phyloP scores from a whole-genome alignment of 2,888 invertebrate species.

The Xylota segnis region DNA sequence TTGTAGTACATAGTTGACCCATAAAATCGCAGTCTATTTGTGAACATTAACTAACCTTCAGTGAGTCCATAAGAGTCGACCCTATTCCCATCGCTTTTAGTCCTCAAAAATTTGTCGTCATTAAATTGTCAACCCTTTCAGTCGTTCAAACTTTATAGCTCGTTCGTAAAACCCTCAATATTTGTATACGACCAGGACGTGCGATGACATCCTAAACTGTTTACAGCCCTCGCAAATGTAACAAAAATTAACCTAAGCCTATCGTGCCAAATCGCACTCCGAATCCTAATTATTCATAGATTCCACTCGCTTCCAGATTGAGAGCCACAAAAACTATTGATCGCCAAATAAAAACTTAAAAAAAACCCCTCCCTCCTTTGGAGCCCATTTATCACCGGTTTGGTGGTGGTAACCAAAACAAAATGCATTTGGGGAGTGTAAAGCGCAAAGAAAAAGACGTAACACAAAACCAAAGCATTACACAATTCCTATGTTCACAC shows the following conservation, averaged over 20 bases:
- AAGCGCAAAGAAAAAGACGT: not conserved
- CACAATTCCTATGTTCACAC: slow-evolving; percentile 39
- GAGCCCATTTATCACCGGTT: slow-evolving; percentile 47
- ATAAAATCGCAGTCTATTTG: too few species aligned
- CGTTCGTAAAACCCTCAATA: slow-evolving; percentile 11
- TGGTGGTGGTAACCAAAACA: slow-evolving; percentile 12
- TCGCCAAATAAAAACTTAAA: slow-evolving; percentile 1
- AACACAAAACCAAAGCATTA: slow-evolving; percentile 11
- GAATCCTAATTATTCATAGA: slow-evolving; percentile 28
- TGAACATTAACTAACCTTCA: too few species aligned
- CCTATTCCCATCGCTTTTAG: not conserved
- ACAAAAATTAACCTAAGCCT: slow-evolving; percentile 1
- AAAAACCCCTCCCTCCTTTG: slow-evolving; percentile 16
- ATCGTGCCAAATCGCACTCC: slow-evolving; percentile 17
- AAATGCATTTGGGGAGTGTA: not conserved
- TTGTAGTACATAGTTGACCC: too few species aligned
- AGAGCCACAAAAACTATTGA: slow-evolving; percentile 39
- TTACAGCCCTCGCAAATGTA: slow-evolving; percentile 1
- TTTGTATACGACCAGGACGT: not conserved
- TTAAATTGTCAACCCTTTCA: not conserved
- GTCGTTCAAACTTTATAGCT: not conserved
- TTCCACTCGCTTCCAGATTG: not conserved
- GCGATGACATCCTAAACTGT: slow-evolving; percentile 3
- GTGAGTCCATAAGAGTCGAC: too few species aligned
- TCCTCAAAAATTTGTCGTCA: slow-evolving; percentile 15